A percentile compares a stretch with the other conserved stretches of the same genome.
Evolutionary conservation across 2,113 vertebrate species (phyloP).

Genomic region (Danionella cerebrum): DNA sequence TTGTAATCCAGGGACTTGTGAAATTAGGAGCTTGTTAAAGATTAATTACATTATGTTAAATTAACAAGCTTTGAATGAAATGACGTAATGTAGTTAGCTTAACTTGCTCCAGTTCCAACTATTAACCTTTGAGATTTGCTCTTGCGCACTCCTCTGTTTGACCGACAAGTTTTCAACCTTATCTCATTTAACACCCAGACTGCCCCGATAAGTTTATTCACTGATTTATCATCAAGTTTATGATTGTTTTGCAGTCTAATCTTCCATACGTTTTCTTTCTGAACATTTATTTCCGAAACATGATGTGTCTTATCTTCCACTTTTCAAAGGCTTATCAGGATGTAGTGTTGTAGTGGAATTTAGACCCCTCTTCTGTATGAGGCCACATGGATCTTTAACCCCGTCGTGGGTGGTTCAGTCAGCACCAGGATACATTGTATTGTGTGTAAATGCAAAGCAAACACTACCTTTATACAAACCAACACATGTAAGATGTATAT

Average conservation of each 20-base stretch:
- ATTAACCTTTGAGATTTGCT: background rate
- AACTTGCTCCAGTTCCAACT: too few species aligned
- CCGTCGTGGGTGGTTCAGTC: background rate
- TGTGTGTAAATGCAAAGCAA: too few species aligned
- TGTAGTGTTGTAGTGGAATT: constrained; percentile 8
- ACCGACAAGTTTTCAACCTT: background rate
- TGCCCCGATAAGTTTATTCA: background rate
- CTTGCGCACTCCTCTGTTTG: background rate
- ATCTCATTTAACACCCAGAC: background rate
- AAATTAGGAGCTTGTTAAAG: too few species aligned
- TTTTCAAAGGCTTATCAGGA: background rate
- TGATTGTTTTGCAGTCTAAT: background rate
- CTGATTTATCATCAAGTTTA: background rate
- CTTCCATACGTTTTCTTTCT: background rate
- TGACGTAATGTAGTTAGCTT: too few species aligned
- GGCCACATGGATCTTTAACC: background rate
- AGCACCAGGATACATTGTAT: background rate
- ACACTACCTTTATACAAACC: too few species aligned
- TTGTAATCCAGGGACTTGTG: too few species aligned
- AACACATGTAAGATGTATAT: too few species aligned
- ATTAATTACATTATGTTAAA: too few species aligned
- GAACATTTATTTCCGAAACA: background rate
- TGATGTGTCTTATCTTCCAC: background rate
- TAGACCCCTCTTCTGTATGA: constrained; percentile 14
- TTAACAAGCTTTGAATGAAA: too few species aligned